Evolutionary conservation across 2,797 vertebrate genomes (phyloP), one percentile per base, ranked within the genome.

Genomic region (Sebastes iracundus): DNA sequence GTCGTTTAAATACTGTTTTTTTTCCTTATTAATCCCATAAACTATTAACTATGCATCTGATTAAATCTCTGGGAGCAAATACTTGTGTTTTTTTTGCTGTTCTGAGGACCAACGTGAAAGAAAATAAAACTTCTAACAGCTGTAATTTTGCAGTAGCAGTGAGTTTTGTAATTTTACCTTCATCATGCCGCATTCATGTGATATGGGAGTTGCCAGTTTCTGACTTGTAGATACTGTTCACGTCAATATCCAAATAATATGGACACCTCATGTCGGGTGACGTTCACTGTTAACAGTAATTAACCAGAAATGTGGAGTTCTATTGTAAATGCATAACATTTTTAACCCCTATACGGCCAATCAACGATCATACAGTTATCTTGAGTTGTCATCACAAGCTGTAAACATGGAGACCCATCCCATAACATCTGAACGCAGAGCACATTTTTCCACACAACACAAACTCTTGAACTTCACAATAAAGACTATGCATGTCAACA

Each of bases 11-110:
- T 5, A 38, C 20, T 60, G 18, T 71, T 62, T 52, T 23, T 58
- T 28, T 38, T 2, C 33, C 33, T 60, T 58, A 14, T 11, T 9
- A 20, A 59, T 77, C 62, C 82, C 32, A 35, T 55, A 38, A 66
- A 75, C 56, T 42, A 2, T 33, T 38, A 80, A 79, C 83, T 80
- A 70, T 83, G 83, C 85, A 83, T 73, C 20, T 18, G 32, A 30
- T 73, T 13, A 52, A 28, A 32, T 49, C 67, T 59, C 32, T 22
- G 22, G 22, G 32, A 23, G 53, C 23, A 23, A 53, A 14, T 30
- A 7, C 68, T 10, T 14, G 55, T 67, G 4, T 64, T 75, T 63
- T 68, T 75, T 59, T 46, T 38, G 18, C 22, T 75, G 56, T 66
- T 79, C 46, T 55, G 56, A 46, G 46, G 46, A 75, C 61, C 75